Percentiles rank a stretch among this genome's conserved stretches.
phyloP scores from a whole-genome alignment of 53 echinoderm and acorn worm species.

The Actinopyga echinites region DNA sequence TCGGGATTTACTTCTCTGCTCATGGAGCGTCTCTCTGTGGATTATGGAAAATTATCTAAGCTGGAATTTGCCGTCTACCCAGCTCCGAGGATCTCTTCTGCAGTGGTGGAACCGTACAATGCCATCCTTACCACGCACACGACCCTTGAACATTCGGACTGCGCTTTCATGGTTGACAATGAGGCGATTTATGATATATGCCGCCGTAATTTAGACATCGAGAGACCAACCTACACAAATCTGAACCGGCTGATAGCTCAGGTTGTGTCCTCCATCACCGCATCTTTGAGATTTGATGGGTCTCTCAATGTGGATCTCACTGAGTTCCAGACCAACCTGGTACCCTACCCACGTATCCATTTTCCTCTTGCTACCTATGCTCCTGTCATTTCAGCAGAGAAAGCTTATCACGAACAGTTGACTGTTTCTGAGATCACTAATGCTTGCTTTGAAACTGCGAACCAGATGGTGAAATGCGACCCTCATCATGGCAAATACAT shows the following conservation, averaged over 20 bases:
- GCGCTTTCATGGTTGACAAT: too few species aligned
- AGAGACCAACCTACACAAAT: too few species aligned
- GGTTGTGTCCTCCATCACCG: conserved; percentile 47
- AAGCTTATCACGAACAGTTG: conserved; percentile 77
- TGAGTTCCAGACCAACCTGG: conserved; percentile 69
- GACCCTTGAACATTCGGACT: too few species aligned
- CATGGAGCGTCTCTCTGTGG: conserved; percentile 57
- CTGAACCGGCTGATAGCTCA: too few species aligned
- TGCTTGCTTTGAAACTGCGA: conserved; percentile 78
- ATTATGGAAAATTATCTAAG: conserved; percentile 68
- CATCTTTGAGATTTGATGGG: conserved; percentile 52
- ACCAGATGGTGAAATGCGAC: too few species aligned
- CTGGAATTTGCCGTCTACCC: conserved; percentile 72
- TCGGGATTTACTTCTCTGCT: conserved; percentile 46
- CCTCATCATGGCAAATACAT: too few species aligned
- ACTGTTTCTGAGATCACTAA: conserved; percentile 71
- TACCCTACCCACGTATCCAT: conserved; percentile 69
- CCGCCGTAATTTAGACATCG: too few species aligned
- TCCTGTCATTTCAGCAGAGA: too few species aligned
- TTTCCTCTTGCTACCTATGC: conserved; percentile 52
- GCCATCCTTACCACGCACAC: too few species aligned
- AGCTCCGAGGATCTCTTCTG: conserved; percentile 61
- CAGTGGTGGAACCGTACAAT: conserved; percentile 76
- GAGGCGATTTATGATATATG: too few species aligned
- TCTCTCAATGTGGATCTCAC: conserved; percentile 56